Evolutionary conservation across 2,888 invertebrate species (phyloP).

Genomic region (Tethea ocularis): DNA sequence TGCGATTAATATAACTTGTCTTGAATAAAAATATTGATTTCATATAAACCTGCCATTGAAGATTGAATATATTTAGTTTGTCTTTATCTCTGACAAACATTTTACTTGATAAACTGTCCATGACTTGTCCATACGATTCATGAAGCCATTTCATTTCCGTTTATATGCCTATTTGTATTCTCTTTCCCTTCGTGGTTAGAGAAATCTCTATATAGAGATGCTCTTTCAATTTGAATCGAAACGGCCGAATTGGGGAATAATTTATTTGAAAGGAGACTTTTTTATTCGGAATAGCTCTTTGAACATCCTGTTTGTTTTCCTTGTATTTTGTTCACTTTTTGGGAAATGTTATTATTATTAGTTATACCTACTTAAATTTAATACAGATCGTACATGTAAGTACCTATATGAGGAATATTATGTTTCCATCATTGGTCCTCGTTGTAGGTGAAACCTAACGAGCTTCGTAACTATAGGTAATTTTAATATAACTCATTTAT

Average conservation of each 20-base stretch:
- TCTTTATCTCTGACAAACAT: constrained; percentile 34
- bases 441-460: too few species aligned
- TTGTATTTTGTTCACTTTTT: constrained; percentile 45
- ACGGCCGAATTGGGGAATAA: constrained; percentile 77
- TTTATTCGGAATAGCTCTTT: constrained; percentile 62
- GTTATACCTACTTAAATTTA: background rate
- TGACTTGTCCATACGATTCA: constrained; percentile 67
- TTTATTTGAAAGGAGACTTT: constrained; percentile 75
- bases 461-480: background rate
- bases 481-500: background rate
- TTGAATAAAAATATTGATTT: background rate
- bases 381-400: too few species aligned
- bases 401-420: background rate
- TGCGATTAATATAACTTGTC: constrained; percentile 24
- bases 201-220: constrained; percentile 77
- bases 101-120: constrained; percentile 56
- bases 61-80: constrained; percentile 5
- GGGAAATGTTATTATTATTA: background rate
- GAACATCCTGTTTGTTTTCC: constrained; percentile 56
- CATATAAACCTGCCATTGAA: background rate
- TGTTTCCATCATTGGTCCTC: too few species aligned
- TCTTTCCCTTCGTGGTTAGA: constrained; percentile 72
- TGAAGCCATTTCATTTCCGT: constrained; percentile 75
- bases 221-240: constrained; percentile 81
- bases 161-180: constrained; percentile 80